A percentile compares a stretch with the other conserved stretches of the same genome.
phyloP scores from a whole-genome alignment of 2,797 vertebrate genomes.

The Mycteria americana region DNA sequence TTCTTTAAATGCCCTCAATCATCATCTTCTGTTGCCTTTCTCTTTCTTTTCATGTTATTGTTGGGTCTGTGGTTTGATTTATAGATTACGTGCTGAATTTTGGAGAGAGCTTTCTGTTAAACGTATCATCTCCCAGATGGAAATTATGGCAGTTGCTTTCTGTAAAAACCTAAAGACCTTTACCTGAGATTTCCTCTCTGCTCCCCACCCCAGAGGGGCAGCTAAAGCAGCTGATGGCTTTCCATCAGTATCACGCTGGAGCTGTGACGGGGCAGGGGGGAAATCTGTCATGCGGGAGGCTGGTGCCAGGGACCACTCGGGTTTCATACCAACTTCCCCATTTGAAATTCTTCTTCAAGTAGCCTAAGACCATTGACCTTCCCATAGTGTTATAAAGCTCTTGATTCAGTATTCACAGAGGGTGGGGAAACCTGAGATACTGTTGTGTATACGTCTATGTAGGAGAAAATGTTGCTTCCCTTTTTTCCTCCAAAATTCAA shows the following conservation, averaged over 20 bases:
- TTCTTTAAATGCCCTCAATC: neutral
- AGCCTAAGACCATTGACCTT: neutral
- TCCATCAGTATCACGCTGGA: neutral
- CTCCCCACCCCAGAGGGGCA: neutral
- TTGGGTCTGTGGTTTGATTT: neutral
- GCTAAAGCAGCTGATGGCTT: neutral
- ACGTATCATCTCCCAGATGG: neutral
- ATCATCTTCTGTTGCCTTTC: neutral
- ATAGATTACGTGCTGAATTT: neutral
- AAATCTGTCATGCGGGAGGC: accelerated
- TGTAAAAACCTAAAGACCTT: neutral
- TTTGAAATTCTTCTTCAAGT: neutral
- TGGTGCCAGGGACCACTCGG: neutral
- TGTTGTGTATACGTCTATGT: neutral
- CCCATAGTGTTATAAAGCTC: neutral
- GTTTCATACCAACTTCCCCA: neutral
- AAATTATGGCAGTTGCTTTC: neutral
- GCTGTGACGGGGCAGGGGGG: neutral
- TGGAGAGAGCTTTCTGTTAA: neutral
- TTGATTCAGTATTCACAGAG: neutral
- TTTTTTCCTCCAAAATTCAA: neutral
- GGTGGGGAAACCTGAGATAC: neutral
- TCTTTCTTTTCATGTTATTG: neutral
- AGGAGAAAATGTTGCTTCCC: neutral
- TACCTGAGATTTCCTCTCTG: neutral